These are phyloP conservation scores for Luehdorfia chinensis DNA, from an alignment of 1,140 invertebrate genomes.

Conservation along the genomic window DNA sequence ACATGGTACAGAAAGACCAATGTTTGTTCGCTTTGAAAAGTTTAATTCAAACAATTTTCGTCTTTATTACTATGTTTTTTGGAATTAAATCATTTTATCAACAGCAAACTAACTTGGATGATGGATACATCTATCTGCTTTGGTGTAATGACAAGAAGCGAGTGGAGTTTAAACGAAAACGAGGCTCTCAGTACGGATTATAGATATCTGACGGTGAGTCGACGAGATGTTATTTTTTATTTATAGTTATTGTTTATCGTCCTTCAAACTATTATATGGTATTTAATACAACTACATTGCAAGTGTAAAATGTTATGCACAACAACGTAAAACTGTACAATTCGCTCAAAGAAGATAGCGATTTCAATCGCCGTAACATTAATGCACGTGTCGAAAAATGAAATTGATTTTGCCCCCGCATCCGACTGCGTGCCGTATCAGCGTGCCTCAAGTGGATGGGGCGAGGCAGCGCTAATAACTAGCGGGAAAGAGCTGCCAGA, in stretches of 20 bases:
- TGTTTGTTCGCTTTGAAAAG: slow-evolving; percentile 20
- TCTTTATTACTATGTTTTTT: slow-evolving; percentile 22
- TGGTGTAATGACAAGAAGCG: slow-evolving; percentile 58
- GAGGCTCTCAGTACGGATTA: slow-evolving; percentile 56
- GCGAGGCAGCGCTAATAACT: slow-evolving; percentile 68
- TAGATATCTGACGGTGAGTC: slow-evolving; percentile 36
- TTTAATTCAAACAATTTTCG: slow-evolving; percentile 23
- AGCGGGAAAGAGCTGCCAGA: slow-evolving; percentile 53
- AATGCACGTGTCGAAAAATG: slow-evolving; percentile 73
- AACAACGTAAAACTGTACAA: slow-evolving; percentile 13
- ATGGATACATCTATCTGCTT: slow-evolving; percentile 54
- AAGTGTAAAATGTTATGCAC: no score
- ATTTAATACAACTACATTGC: no score
- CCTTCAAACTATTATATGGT: no score
- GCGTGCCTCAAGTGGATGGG: slow-evolving; percentile 58
- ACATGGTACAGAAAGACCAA: slow-evolving; percentile 47
- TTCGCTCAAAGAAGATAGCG: slow-evolving; percentile 21
- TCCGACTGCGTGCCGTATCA: slow-evolving; percentile 72
- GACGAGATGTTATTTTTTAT: slow-evolving; percentile 22
- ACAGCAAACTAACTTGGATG: no score
- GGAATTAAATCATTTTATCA: no score
- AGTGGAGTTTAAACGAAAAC: slow-evolving; percentile 64
- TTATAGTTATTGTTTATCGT: no score
- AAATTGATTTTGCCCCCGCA: slow-evolving; percentile 71
- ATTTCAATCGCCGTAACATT: slow-evolving; percentile 60